Conservation (phyloP, 2,888 invertebrate species). For the Acanthosoma haemorrhoidale region DNA sequence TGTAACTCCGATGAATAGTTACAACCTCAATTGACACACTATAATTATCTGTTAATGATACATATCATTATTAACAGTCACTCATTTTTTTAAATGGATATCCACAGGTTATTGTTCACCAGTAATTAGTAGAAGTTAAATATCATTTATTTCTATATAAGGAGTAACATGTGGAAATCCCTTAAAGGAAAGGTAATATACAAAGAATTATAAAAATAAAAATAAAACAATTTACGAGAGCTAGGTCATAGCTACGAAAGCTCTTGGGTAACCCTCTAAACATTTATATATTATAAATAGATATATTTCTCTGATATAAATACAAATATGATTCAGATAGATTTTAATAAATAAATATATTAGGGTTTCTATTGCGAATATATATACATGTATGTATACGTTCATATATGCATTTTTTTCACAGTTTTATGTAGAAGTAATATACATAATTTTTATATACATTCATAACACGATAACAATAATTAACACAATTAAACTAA, state of each 20-base stretch:
- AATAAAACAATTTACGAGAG: not conserved
- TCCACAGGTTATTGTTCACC: not conserved
- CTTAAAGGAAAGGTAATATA: not conserved
- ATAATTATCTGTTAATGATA: not conserved
- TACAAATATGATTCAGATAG: too few relatives aligned
- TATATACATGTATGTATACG: not conserved
- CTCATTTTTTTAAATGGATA: not conserved
- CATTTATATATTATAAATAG: not conserved
- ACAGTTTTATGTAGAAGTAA: not conserved
- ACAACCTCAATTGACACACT: not conserved
- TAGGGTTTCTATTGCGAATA: too few relatives aligned
- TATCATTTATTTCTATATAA: not conserved
- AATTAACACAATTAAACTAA: not conserved
- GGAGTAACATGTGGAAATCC: not conserved
- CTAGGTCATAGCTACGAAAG: too few relatives aligned
- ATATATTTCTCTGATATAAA: too few relatives aligned
- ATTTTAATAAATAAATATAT: too few relatives aligned
- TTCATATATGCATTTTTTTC: not conserved
- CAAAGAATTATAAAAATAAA: not conserved
- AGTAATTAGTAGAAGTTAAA: not conserved
- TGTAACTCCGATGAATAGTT: not conserved
- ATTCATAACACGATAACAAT: constrained; percentile 17
- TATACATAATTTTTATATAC: constrained; percentile 4
- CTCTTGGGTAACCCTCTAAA: not conserved
- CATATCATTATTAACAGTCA: constrained; percentile 1